Conservation (phyloP, 1,140 invertebrate species). For the Drosophila sturtevanti region DNA sequence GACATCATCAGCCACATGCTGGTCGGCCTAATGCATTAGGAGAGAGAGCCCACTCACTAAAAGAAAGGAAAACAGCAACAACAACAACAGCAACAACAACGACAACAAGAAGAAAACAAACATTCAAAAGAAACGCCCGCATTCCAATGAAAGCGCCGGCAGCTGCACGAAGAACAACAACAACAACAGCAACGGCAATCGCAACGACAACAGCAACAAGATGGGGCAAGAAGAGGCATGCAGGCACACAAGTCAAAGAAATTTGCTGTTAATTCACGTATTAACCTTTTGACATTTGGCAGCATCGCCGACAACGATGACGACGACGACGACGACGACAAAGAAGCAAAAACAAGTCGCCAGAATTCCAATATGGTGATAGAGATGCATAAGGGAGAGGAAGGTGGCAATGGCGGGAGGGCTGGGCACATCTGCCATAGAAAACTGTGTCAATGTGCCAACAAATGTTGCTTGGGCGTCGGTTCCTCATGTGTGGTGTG, state of each 20-base stretch:
- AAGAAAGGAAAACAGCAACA: constrained; percentile 26
- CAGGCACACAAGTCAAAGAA: constrained; percentile 79
- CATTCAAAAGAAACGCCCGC: constrained; percentile 63
- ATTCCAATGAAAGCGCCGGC: constrained; percentile 76
- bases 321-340: constrained; percentile 13
- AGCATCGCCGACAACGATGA: constrained; percentile 61
- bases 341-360: constrained; percentile 65
- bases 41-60: constrained; percentile 26
- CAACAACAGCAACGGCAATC: constrained; percentile 41
- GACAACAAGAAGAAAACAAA: constrained; percentile 50
- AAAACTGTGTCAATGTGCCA: constrained; percentile 78
- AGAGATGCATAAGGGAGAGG: not conserved
- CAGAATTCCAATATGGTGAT: constrained; percentile 69
- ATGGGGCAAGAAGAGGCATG: constrained; percentile 28
- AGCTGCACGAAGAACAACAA: constrained; percentile 51
- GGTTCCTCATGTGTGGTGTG: constrained; percentile 32
- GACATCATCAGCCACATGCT: constrained; percentile 53
- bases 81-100: constrained; percentile 19
- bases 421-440: constrained; percentile 70
- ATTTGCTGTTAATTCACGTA: constrained; percentile 82
- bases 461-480: constrained; percentile 61
- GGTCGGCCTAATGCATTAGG: constrained; percentile 56
- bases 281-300: constrained; percentile 82
- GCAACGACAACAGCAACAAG: constrained; percentile 30
- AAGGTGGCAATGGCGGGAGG: constrained; percentile 7